A percentile compares a stretch with the other conserved stretches of the same genome.
Conservation (phyloP, 2,888 invertebrate genomes). For the Agrotis segetum region DNA sequence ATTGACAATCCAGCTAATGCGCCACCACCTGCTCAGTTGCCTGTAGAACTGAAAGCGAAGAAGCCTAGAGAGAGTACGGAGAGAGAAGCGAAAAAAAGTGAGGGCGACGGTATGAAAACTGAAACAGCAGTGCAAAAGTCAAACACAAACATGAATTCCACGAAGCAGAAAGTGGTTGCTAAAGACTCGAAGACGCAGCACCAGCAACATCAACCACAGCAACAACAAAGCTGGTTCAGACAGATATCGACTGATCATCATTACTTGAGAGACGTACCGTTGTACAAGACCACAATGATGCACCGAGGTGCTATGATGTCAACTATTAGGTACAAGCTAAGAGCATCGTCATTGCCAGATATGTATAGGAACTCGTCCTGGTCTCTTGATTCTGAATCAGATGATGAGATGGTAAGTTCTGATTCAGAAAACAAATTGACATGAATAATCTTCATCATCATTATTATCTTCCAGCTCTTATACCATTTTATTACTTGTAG, state of each 20-base stretch:
- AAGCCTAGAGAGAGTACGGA: conserved; percentile 64
- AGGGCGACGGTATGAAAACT: conserved; percentile 61
- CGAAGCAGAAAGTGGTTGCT: conserved; percentile 51
- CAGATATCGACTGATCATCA: conserved; percentile 92
- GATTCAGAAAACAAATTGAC: background rate
- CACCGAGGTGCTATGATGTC: conserved; percentile 96
- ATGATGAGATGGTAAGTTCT: conserved; percentile 88
- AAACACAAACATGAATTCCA: conserved; percentile 55
- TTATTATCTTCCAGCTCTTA: too few relatives aligned
- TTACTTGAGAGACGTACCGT: conserved; percentile 92
- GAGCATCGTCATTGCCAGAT: conserved; percentile 97
- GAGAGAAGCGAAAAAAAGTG: conserved; percentile 59
- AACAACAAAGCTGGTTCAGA: conserved; percentile 79
- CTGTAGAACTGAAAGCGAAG: conserved; percentile 74
- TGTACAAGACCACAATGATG: conserved; percentile 95
- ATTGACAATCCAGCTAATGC: conserved; percentile 67
- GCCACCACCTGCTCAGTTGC: conserved; percentile 77
- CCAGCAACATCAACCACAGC: conserved; percentile 53
- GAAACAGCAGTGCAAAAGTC: conserved; percentile 44
- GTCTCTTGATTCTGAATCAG: conserved; percentile 91
- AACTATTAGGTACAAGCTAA: conserved; percentile 94
- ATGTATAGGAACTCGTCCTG: conserved; percentile 96
- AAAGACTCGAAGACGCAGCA: conserved; percentile 58
- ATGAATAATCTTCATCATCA: too few relatives aligned
- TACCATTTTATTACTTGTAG: too few relatives aligned